These are phyloP conservation scores for Protobothrops mucrosquamatus DNA, from an alignment of 2,113 vertebrate genomes.

Conservation along the genomic window DNA sequence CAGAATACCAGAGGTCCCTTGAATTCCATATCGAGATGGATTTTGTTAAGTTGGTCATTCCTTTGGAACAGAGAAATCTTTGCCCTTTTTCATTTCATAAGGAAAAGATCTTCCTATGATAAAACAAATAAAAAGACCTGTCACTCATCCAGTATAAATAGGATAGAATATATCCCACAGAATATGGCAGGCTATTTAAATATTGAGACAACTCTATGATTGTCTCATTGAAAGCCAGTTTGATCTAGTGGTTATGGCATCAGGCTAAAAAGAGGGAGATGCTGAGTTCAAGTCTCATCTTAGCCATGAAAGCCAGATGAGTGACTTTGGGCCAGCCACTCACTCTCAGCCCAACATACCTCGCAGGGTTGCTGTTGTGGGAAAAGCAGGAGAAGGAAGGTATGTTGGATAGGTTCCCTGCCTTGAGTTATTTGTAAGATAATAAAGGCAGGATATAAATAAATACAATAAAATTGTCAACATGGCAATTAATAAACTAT, in stretches of 20 bases:
- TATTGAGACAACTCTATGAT: not conserved
- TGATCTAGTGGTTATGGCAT: too few species aligned
- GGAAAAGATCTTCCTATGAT: not conserved
- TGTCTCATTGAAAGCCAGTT: not conserved
- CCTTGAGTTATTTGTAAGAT: too few species aligned
- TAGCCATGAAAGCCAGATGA: too few species aligned
- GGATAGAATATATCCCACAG: not conserved
- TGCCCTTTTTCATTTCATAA: not conserved
- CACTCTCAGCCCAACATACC: too few species aligned
- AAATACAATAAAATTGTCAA: not conserved
- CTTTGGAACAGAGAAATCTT: not conserved
- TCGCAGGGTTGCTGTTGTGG: too few species aligned
- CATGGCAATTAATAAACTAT: not conserved
- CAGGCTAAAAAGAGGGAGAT: too few species aligned
- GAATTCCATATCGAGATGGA: not conserved
- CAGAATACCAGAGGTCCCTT: not conserved
- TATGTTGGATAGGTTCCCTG: too few species aligned
- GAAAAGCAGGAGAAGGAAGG: too few species aligned
- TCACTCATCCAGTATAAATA: not conserved
- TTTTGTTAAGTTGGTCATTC: not conserved
- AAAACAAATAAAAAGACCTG: not conserved
- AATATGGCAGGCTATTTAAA: not conserved
- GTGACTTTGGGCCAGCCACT: too few species aligned
- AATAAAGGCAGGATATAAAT: too few species aligned
- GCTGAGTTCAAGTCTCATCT: too few species aligned